phyloP scores from a whole-genome alignment of 1,140 invertebrate species.

The Ylistrum balloti region DNA sequence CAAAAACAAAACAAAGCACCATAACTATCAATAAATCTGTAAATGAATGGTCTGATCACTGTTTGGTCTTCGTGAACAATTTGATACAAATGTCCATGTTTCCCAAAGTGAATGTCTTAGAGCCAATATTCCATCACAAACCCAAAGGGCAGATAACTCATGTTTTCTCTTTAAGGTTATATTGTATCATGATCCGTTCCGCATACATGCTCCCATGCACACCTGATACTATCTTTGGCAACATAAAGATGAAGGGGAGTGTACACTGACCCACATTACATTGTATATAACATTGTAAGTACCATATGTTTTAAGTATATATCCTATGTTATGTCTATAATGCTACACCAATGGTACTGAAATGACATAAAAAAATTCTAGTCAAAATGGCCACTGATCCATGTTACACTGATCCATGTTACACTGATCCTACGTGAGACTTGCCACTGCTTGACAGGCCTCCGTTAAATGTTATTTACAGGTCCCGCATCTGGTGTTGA shows the following conservation, averaged over 20 bases:
- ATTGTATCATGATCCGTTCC: background rate
- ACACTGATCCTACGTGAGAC: background rate
- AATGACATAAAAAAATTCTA: conserved; percentile 19
- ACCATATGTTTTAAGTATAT: background rate
- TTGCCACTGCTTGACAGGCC: background rate
- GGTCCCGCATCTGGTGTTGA: background rate
- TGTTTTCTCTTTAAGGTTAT: background rate
- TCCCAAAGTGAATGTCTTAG: background rate
- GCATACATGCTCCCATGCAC: conserved; percentile 2
- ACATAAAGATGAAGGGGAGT: conserved; percentile 11
- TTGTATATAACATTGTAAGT: background rate
- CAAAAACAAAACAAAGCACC: conserved; percentile 28
- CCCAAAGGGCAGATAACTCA: conserved; percentile 10
- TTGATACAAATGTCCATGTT: background rate
- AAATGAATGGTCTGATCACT: background rate
- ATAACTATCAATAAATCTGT: conserved; percentile 14
- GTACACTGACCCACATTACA: background rate
- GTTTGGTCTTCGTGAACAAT: background rate
- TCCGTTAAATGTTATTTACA: background rate
- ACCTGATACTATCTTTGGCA: conserved; percentile 18
- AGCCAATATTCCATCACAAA: conserved; percentile 19
- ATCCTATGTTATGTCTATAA: conserved; percentile 23
- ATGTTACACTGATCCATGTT: background rate
- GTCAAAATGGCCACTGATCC: conserved; percentile 9
- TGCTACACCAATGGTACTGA: conserved; percentile 24